Evolutionary conservation across 2,888 invertebrate genomes (phyloP).

Genomic region (Margaritifera margaritifera): DNA sequence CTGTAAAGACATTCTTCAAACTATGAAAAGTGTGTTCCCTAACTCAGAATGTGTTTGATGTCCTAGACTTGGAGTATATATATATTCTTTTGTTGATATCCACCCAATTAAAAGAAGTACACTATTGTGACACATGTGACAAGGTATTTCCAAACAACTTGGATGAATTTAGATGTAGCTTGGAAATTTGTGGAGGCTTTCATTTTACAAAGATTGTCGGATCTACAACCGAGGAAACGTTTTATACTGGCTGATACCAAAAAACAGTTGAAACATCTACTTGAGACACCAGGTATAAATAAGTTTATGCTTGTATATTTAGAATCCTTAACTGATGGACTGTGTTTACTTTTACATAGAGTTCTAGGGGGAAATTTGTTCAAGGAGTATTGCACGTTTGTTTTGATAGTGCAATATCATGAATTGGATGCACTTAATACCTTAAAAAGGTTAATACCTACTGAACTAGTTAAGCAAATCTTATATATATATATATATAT

Average conservation of each 20-base stretch:
- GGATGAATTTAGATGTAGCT: slow-evolving; percentile 2
- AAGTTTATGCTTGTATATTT: neutral
- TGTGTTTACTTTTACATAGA: too few species aligned
- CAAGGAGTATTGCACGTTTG: neutral
- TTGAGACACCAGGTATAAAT: slow-evolving; percentile 1
- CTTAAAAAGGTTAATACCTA: too few species aligned
- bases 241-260: slow-evolving; percentile 2
- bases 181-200: neutral
- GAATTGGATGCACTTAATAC: too few species aligned
- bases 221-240: slow-evolving; percentile 1
- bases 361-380: neutral
- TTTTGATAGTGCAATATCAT: too few species aligned
- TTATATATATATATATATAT: too few species aligned
- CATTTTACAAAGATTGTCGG: neutral
- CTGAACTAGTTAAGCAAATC: too few species aligned
- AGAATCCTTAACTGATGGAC: too few species aligned
- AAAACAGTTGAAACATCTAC: neutral
- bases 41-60: slow-evolving; percentile 2
- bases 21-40: neutral
- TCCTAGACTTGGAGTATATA: slow-evolving; percentile 17
- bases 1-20: slow-evolving; percentile 2
- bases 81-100: slow-evolving; percentile 17
- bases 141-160: neutral
- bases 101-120: slow-evolving; percentile 1
- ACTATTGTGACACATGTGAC: slow-evolving; percentile 1